Conservation (phyloP, 2,797 vertebrate genomes). For the Botia almorhae region DNA sequence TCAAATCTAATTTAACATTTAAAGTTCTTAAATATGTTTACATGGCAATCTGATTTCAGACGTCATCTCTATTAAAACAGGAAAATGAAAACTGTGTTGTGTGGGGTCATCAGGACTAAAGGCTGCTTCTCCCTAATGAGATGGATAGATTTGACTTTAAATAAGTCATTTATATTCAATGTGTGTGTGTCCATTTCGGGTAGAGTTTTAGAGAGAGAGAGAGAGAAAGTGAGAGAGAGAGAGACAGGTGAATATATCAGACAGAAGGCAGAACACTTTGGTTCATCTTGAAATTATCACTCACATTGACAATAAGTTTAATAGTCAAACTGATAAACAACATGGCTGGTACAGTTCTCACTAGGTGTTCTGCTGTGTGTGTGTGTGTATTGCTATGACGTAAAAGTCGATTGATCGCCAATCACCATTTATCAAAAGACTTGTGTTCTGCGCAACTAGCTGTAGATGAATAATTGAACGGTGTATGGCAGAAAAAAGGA, state of each 20-base stretch:
- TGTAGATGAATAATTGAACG: slow-evolving; percentile 60
- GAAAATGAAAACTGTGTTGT: slow-evolving; percentile 8
- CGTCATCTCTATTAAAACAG: neutral
- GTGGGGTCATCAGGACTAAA: neutral
- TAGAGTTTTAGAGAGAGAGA: slow-evolving; percentile 40
- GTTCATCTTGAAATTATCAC: slow-evolving; percentile 10
- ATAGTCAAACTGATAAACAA: neutral
- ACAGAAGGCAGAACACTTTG: neutral
- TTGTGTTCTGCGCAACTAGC: slow-evolving; percentile 44
- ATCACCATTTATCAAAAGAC: slow-evolving; percentile 51
- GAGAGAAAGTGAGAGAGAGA: neutral
- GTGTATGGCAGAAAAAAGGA: slow-evolving; percentile 40
- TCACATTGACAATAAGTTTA: neutral
- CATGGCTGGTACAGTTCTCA: neutral
- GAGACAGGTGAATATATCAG: slow-evolving; percentile 8
- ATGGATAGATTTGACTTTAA: slow-evolving; percentile 12
- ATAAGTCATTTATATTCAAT: slow-evolving; percentile 49
- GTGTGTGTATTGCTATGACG: slow-evolving; percentile 8
- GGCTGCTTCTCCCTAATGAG: neutral
- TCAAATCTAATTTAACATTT: neutral
- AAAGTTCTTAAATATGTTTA: neutral
- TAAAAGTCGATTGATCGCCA: slow-evolving; percentile 46
- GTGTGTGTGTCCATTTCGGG: slow-evolving; percentile 20
- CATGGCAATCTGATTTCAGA: neutral
- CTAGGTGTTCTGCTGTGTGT: neutral